phyloP scores from a whole-genome alignment of 2,797 vertebrate genomes.

The Sciaenops ocellatus region DNA sequence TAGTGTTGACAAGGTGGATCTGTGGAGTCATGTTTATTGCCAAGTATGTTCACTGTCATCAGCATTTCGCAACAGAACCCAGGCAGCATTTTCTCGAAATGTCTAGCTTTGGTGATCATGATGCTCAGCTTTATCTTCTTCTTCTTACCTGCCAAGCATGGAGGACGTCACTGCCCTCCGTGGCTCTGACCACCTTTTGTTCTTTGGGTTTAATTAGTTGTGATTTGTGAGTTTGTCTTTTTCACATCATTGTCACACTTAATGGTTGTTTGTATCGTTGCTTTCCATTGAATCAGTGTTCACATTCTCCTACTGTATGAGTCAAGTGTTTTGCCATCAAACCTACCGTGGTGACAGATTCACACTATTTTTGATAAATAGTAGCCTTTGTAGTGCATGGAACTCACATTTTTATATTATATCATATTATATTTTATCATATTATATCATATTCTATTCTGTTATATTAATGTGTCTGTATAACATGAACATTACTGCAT shows the following conservation, averaged over 20 bases:
- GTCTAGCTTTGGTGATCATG: not conserved
- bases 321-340: slow-evolving; percentile 25
- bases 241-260: slow-evolving; percentile 28
- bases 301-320: slow-evolving; percentile 35
- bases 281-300: slow-evolving; percentile 23
- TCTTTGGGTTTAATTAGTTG: not conserved
- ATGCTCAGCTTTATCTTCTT: slow-evolving; percentile 1
- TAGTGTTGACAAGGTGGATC: slow-evolving; percentile 44
- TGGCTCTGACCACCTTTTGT: not conserved
- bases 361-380: slow-evolving; percentile 24
- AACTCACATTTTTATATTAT: slow-evolving; percentile 20
- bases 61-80: slow-evolving; percentile 49
- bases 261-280: slow-evolving; percentile 24
- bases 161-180: not conserved
- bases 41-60: slow-evolving; percentile 34
- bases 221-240: slow-evolving; percentile 15
- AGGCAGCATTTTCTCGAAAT: slow-evolving; percentile 25
- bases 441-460: slow-evolving; percentile 32
- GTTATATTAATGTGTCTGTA: not conserved
- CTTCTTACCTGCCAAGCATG: not conserved
- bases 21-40: slow-evolving; percentile 40
- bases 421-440: slow-evolving; percentile 23
- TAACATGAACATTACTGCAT: slow-evolving; percentile 19
- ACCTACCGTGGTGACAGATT: not conserved
- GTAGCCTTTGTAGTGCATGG: slow-evolving; percentile 23